These are phyloP conservation scores for Erinaceus europaeus DNA, from an alignment of 2,113 vertebrate species.

Conservation along the genomic window DNA sequence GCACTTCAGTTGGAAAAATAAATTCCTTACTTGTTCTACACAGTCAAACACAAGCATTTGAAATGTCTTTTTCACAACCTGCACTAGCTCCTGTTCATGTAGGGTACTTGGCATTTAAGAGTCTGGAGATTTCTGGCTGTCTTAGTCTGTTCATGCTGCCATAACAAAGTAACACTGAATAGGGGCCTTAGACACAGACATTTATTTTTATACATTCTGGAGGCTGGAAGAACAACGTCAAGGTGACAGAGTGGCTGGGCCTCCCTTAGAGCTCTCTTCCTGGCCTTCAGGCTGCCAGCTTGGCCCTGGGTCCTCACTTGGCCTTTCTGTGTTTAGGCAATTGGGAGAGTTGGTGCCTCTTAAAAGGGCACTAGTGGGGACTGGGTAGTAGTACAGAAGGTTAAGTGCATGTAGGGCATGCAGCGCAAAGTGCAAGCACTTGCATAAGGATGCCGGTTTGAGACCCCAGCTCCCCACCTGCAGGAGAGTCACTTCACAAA, in stretches of 20 bases:
- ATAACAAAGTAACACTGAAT: background rate
- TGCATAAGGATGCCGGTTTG: no score
- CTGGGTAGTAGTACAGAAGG: no score
- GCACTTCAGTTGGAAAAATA: background rate
- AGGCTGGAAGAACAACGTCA: background rate
- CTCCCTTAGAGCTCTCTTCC: background rate
- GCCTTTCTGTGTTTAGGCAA: accelerated
- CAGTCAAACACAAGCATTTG: background rate
- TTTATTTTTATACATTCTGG: background rate
- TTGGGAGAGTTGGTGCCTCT: background rate
- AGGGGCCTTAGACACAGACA: background rate
- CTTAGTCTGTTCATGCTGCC: background rate
- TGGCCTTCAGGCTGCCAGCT: accelerated
- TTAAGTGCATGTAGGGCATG: no score
- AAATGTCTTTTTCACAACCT: background rate
- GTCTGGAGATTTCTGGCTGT: background rate
- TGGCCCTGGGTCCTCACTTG: background rate
- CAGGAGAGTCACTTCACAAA: no score
- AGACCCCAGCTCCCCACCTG: no score
- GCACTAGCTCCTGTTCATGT: no score
- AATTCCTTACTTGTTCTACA: background rate
- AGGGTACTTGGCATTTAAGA: no score
- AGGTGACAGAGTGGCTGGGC: background rate
- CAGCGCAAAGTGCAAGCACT: no score
- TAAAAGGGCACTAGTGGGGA: no score